Evolutionary conservation across 2,797 vertebrate species (phyloP).

Genomic region (Hoplostethus mediterraneus): DNA sequence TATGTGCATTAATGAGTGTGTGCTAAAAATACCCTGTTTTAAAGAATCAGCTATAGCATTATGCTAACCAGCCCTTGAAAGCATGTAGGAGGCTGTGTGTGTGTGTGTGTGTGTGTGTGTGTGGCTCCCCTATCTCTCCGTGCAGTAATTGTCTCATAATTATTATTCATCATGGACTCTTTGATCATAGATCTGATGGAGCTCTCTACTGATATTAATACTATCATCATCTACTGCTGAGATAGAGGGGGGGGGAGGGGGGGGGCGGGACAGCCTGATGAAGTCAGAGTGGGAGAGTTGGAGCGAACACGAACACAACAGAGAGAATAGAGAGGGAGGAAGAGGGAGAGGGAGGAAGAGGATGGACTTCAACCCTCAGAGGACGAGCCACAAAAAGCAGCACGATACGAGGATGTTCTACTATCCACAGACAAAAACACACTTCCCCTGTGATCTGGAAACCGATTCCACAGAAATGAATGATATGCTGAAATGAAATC

Average conservation of each 20-base stretch:
- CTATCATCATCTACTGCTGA: slow-evolving; percentile 29
- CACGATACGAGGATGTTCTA: too few species aligned
- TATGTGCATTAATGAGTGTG: background rate
- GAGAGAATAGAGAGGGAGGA: background rate
- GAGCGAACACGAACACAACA: too few species aligned
- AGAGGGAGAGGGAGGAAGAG: too few species aligned
- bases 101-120: slow-evolving; percentile 22
- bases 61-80: background rate
- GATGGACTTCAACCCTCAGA: too few species aligned
- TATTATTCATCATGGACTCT: slow-evolving; percentile 60
- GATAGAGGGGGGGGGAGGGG: background rate
- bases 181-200: slow-evolving; percentile 37
- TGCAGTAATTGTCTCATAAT: slow-evolving; percentile 56
- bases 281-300: background rate
- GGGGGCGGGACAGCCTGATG: too few species aligned
- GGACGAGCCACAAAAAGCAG: too few species aligned
- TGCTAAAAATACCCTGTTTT: background rate
- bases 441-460: too few species aligned
- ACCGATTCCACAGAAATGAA: too few species aligned
- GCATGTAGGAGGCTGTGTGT: background rate
- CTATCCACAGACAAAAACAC: too few species aligned
- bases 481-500: too few species aligned
- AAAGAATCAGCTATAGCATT: background rate
- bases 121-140: slow-evolving; percentile 32
- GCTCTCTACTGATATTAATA: slow-evolving; percentile 52